Evolutionary conservation across 2,113 vertebrate genomes (phyloP).

Genomic region (Alligator mississippiensis): DNA sequence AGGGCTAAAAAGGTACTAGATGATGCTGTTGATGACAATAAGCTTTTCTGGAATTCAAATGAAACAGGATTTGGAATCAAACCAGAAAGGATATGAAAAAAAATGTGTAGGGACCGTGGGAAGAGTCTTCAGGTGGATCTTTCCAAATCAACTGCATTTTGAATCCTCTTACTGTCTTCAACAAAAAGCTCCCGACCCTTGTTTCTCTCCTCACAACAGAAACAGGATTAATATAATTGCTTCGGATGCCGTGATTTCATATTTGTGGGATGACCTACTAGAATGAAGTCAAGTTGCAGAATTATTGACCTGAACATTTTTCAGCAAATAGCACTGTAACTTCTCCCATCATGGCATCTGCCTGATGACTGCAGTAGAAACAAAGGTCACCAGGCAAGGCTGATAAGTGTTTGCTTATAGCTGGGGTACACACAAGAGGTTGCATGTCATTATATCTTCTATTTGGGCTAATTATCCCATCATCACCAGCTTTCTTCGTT

Average conservation of each 20-base stretch:
- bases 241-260: not conserved
- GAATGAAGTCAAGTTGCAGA: not conserved
- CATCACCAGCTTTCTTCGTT: conserved; percentile 36
- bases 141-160: not conserved
- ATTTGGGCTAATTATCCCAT: conserved; percentile 52
- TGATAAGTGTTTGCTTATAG: conserved; percentile 19
- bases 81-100: not conserved
- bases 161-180: not conserved
- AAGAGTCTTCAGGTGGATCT: not conserved
- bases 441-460: not conserved
- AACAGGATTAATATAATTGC: not conserved
- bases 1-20: too few species aligned
- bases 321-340: not conserved
- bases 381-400: conserved; percentile 9
- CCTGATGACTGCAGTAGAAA: not conserved
- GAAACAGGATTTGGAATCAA: not conserved
- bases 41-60: not conserved
- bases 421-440: not conserved
- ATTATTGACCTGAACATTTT: not conserved
- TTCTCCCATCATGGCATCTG: not conserved
- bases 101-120: not conserved
- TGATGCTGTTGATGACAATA: not conserved
- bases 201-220: not conserved
- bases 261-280: not conserved
- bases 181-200: not conserved